Evolutionary conservation across 2,888 invertebrate genomes (phyloP).

Genomic region (Geophilus truncorum): DNA sequence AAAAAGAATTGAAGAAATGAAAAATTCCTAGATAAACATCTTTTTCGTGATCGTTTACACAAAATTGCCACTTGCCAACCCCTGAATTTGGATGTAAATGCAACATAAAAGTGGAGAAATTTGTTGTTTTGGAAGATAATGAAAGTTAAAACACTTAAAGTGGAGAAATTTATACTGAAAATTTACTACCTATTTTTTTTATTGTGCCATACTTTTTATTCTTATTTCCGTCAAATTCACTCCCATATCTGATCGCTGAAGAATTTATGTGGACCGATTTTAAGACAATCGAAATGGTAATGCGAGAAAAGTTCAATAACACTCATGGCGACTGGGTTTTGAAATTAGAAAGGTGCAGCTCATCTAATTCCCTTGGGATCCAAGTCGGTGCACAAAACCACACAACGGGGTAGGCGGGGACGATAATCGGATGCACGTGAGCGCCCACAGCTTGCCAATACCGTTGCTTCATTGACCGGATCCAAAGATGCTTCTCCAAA

Average conservation of each 20-base stretch:
- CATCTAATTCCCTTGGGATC: constrained; percentile 11
- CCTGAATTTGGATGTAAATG: too few species aligned
- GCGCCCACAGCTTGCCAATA: constrained; percentile 22
- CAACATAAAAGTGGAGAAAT: too few species aligned
- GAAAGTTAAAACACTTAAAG: too few species aligned
- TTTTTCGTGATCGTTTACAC: neutral
- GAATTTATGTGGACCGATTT: too few species aligned
- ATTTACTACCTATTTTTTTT: too few species aligned
- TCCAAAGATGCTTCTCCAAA: neutral
- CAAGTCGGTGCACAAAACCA: neutral
- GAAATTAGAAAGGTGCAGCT: neutral
- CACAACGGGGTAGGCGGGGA: neutral
- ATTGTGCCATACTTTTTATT: too few species aligned
- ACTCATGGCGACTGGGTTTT: neutral
- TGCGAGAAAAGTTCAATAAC: constrained; percentile 1
- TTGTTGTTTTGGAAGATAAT: too few species aligned
- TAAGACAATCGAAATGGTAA: neutral
- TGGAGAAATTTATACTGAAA: too few species aligned
- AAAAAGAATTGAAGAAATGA: neutral
- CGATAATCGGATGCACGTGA: neutral
- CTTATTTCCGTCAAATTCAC: too few species aligned
- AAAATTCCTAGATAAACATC: neutral
- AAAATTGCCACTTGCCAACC: neutral
- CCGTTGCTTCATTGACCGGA: neutral
- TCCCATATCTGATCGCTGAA: too few species aligned